Evolutionary conservation across 2,888 invertebrate genomes (phyloP).

Genomic region (Tuberolachnus salignus): DNA sequence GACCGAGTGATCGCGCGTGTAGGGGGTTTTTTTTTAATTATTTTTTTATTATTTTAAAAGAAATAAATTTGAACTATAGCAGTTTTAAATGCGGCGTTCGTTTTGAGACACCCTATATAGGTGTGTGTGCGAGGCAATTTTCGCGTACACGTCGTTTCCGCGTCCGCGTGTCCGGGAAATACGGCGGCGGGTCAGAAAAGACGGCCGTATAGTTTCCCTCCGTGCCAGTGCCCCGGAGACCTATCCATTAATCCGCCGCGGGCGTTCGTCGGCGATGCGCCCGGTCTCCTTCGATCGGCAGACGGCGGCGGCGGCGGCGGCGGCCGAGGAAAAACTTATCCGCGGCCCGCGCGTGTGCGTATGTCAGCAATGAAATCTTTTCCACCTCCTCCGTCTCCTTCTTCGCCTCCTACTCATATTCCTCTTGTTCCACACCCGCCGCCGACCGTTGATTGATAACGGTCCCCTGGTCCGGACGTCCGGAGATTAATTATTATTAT

Average conservation of each 20-base stretch:
- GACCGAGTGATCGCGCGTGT: too few relatives aligned
- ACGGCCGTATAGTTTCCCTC: too few relatives aligned
- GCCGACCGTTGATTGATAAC: conserved; percentile 47
- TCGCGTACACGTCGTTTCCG: not conserved
- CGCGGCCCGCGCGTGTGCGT: not conserved
- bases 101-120: too few relatives aligned
- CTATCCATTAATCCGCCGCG: conserved; percentile 28
- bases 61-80: too few relatives aligned
- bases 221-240: not conserved
- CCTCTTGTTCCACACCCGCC: not conserved
- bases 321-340: not conserved
- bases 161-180: not conserved
- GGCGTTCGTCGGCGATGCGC: not conserved
- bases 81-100: too few relatives aligned
- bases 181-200: not conserved
- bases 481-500: conserved; percentile 44
- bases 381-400: not conserved
- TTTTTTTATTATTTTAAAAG: too few relatives aligned
- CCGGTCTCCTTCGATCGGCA: not conserved
- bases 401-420: not conserved
- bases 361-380: conserved; percentile 34
- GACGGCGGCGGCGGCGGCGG: not conserved
- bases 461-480: conserved; percentile 40
- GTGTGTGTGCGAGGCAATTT: not conserved
- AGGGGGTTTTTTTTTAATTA: too few relatives aligned